Evolutionary conservation across 2,888 invertebrate genomes (phyloP), one percentile per base, ranked within the genome.

Genomic region (Asteroscopus sphinx): DNA sequence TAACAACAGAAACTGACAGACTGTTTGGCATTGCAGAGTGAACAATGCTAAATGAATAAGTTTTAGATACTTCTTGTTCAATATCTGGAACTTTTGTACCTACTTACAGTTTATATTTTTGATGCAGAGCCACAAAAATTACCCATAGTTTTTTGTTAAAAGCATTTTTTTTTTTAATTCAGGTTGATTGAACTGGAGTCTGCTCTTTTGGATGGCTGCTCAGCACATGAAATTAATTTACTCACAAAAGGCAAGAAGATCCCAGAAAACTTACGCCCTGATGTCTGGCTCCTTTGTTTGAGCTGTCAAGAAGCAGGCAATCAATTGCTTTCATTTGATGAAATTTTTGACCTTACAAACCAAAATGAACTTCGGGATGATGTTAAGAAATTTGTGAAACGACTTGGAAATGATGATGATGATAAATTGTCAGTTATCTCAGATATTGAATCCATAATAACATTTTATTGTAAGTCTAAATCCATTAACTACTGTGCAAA

Each of bases 391-490:
- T 96, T 99, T 91, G 98, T 99, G 86, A 97, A 97, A 74, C 97
- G 97, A 85, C 95, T 99, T 59, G 98, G 98, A 26, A 99, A 99
- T 88, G 98, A 98, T 67, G 98, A 98, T 86, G 98, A 98, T 85
- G 99, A 99, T 81, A 98, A 98, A 90, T 95, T 99, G 5, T 97
- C 98, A 1, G 97, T 99, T 37, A 95, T 98, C 42, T 98, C 98
- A n/a, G 99, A 99, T 87, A 94, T 99, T 75, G 99, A 99, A 92
- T 98, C 99, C 3, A 97, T 99, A 70, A 95, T 99, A 72, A 99
- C 99, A 15, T 98, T 98, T 89, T 99, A 99, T 90, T 99, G 99
- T 91, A 99, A 99, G 93, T 97, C 96, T 64, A 96, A 97, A 71
- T 96, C 96, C 70, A 93, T 98, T 42, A 95, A 95, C 63, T 99